phyloP scores from a whole-genome alignment of 2,113 vertebrate species.

The Pachycephala philippinensis region DNA sequence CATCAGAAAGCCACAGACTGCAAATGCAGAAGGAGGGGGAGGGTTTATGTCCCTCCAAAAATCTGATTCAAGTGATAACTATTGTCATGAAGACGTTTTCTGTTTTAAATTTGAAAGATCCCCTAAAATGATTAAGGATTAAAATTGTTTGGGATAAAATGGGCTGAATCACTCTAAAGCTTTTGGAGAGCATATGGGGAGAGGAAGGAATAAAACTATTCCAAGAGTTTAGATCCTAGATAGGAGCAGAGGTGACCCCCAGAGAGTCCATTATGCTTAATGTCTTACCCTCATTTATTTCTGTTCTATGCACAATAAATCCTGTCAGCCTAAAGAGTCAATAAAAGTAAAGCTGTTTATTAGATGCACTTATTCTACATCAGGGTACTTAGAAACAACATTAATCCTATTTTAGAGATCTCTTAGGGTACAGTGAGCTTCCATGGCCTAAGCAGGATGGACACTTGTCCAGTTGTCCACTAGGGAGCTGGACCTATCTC shows the following conservation, averaged over 20 bases:
- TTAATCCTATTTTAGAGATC: neutral
- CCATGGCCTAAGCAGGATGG: neutral
- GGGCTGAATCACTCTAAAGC: neutral
- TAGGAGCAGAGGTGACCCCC: neutral
- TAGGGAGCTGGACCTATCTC: neutral
- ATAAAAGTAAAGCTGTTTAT: slow-evolving; percentile 27
- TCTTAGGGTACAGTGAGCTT: neutral
- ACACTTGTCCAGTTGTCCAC: neutral
- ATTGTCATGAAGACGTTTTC: neutral
- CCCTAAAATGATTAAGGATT: slow-evolving; percentile 10
- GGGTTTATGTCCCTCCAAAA: slow-evolving; percentile 6
- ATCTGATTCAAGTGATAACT: neutral
- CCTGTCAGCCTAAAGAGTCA: neutral
- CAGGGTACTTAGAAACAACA: neutral
- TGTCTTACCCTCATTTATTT: slow-evolving; percentile 13
- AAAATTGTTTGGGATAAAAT: slow-evolving; percentile 32
- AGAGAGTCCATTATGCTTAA: neutral
- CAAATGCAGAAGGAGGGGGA: neutral
- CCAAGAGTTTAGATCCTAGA: neutral
- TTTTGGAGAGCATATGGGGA: slow-evolving; percentile 3
- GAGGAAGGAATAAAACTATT: neutral
- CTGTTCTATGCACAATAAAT: slow-evolving; percentile 3
- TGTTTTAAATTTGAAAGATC: slow-evolving; percentile 21
- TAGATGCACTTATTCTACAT: slow-evolving; percentile 3
- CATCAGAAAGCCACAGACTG: neutral